Percentiles rank a stretch among this genome's conserved stretches.
phyloP scores from a whole-genome alignment of 2,797 vertebrate species.

The Crenichthys baileyi region DNA sequence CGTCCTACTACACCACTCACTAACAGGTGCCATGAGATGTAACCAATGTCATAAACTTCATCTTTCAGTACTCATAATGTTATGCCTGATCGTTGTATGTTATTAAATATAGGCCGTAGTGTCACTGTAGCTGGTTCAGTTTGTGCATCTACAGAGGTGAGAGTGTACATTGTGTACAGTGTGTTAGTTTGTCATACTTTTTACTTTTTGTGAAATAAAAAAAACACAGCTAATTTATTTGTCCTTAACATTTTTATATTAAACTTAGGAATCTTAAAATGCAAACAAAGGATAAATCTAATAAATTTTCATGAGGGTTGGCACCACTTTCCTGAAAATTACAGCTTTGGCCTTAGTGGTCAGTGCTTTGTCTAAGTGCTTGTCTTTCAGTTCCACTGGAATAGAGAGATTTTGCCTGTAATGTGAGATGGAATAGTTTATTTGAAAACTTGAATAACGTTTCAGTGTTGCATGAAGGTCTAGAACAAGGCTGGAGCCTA shows the following conservation, averaged over 20 bases:
- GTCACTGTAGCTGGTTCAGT: no score
- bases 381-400: not conserved
- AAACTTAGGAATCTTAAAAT: not conserved
- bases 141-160: no score
- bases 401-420: not conserved
- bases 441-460: not conserved
- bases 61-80: no score
- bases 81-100: no score
- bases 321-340: constrained; percentile 6
- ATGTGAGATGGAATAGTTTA: constrained; percentile 2
- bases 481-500: not conserved
- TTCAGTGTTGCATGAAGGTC: not conserved
- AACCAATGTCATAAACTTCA: no score
- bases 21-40: no score
- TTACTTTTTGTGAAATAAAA: not conserved
- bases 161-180: no score
- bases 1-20: no score
- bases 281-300: not conserved
- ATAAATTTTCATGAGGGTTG: not conserved
- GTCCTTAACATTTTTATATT: not conserved
- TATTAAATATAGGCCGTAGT: no score
- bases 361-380: not conserved
- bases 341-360: not conserved
- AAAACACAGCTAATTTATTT: not conserved
- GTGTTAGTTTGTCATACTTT: not conserved